Conservation (phyloP, 2,797 vertebrate genomes). For the Lutjanus argentimaculatus region DNA sequence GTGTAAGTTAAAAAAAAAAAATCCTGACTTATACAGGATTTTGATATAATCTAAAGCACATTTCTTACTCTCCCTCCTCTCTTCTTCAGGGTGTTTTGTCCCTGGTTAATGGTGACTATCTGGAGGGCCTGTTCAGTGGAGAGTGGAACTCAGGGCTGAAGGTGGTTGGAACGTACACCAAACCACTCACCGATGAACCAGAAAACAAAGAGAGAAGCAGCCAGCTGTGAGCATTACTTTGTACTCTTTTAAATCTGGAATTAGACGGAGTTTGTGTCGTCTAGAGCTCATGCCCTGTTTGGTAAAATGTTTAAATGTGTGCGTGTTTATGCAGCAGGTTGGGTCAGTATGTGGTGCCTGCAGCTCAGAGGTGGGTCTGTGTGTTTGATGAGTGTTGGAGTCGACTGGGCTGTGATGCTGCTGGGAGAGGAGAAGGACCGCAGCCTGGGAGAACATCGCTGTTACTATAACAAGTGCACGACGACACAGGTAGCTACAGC, state of each 20-base stretch:
- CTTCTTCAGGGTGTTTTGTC: conserved; percentile 81
- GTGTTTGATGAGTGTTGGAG: conserved; percentile 96
- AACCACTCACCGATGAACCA: conserved; percentile 87
- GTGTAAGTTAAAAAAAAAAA: too few species aligned
- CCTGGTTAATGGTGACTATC: conserved; percentile 92
- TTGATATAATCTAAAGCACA: too few species aligned
- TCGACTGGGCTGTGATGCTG: conserved; percentile 91
- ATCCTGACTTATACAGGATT: too few species aligned
- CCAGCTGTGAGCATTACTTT: conserved; percentile 71
- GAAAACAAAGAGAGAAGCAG: conserved; percentile 83
- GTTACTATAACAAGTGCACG: conserved; percentile 91
- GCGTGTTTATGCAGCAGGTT: conserved; percentile 81
- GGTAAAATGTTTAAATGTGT: conserved; percentile 2
- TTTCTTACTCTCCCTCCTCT: not conserved
- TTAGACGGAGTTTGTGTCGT: not conserved
- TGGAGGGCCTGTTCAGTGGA: conserved; percentile 94
- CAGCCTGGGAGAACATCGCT: conserved; percentile 97
- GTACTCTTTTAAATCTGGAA: fast-evolving
- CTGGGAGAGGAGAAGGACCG: conserved; percentile 88
- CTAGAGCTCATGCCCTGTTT: not conserved
- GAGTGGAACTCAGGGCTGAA: conserved; percentile 95
- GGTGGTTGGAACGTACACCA: conserved; percentile 92
- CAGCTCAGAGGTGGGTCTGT: conserved; percentile 93
- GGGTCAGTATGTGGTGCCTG: conserved; percentile 86
- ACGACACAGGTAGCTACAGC: conserved; percentile 87